Base-by-base conservation (phyloP, 53 echinoderm and acorn worm species). In the Echinometra lucunter region DNA sequence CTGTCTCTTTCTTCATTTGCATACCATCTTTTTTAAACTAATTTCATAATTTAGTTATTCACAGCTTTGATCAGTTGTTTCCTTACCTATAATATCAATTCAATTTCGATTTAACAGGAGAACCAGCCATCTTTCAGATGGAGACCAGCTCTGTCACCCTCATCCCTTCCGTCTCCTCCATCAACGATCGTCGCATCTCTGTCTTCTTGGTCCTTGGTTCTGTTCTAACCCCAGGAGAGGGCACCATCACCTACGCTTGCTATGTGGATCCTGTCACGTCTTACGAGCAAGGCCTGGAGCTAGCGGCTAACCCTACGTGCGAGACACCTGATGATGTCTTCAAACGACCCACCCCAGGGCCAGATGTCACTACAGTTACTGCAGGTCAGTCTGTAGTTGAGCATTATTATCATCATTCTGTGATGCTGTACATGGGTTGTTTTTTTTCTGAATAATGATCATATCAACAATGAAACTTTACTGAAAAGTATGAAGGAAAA, bases 131-230 rank as follows among this genome's bases (percentile, higher is more conserved):
- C 57, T 99, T 99, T 89, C 89, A 94, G 23, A 88, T 96, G n/a
- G 97, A 96, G 67, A 91, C 95, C 27, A 97, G 97, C 55, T 95
- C 96, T 17, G 96, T 98, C 28, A 95, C 95, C 92, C 94, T 99
- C 74, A 6, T 97, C 23, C 99, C 99, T 0, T 56, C 95, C 44
- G 66, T 95, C 17, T 96, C 97, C 74, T 91, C 87, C 37, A 95
- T 98, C 74, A 66, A 66, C 34, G 57, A 89, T 30, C 63, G 95
- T 15, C 42, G 80, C 75, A 97, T 98, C 95, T 93, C 89, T 1
- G 88, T 96, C 30, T 94, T 96, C 66, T 95, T 98, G 78, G 96
- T 96, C 42, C 96, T 98, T 6, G 95, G 95, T 1, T 95, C 92
- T 1, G 91, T 94, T 3, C 91, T 98, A n/a, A 81, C 44, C 75